phyloP scores from a whole-genome alignment of 2,113 vertebrate species.

The Bujurquina vittata region DNA sequence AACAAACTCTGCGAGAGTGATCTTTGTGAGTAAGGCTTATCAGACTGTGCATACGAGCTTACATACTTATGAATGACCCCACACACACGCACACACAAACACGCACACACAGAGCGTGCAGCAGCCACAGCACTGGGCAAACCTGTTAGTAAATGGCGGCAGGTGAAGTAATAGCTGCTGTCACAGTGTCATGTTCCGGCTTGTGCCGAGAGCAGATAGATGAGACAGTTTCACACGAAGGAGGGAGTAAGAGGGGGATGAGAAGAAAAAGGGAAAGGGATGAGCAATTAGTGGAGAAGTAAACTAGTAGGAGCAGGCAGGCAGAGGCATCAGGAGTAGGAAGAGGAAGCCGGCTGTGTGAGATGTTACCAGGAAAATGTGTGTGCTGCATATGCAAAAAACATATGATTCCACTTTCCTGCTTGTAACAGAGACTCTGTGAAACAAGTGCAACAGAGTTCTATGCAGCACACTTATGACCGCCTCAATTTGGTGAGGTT shows the following conservation, averaged over 20 bases:
- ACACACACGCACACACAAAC: background rate
- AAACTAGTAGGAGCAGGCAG: background rate
- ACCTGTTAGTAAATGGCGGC: conserved; percentile 77
- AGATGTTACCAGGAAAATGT: conserved; percentile 12
- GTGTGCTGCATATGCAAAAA: conserved; percentile 19
- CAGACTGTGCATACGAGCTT: background rate
- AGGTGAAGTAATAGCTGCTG: conserved; percentile 76
- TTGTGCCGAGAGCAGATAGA: conserved; percentile 70
- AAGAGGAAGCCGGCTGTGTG: conserved; percentile 5
- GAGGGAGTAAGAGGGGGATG: conserved; percentile 45
- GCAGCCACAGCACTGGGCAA: conserved; percentile 43
- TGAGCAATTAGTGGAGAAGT: conserved; percentile 13
- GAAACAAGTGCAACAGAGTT: background rate
- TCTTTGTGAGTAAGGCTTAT: conserved; percentile 36
- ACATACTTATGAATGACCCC: background rate
- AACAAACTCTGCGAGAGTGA: conserved; percentile 46
- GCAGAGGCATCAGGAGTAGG: background rate
- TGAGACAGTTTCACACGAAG: conserved; percentile 75
- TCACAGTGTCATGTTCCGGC: conserved; percentile 78
- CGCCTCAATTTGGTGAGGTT: background rate
- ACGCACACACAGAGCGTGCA: background rate
- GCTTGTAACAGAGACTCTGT: background rate
- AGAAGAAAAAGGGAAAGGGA: conserved; percentile 33
- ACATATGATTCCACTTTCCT: conserved; percentile 23
- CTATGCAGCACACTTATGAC: background rate